phyloP scores from a whole-genome alignment of 2,797 vertebrate genomes.

The Falco concolor region DNA sequence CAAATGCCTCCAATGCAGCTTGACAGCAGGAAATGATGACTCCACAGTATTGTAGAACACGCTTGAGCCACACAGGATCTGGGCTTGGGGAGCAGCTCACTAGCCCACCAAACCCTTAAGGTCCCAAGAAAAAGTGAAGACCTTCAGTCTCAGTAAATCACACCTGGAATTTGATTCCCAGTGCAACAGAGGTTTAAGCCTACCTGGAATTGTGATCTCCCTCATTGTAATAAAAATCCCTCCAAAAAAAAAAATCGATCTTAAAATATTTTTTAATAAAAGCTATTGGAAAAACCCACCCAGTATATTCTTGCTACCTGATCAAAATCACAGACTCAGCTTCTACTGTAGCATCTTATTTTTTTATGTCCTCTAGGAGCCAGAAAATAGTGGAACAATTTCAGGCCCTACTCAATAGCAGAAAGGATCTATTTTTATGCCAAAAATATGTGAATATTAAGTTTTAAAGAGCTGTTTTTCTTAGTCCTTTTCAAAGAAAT shows the following conservation, averaged over 20 bases:
- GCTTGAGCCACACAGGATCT: background rate
- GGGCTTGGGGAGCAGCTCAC: background rate
- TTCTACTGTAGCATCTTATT: background rate
- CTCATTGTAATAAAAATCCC: background rate
- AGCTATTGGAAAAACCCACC: fast-evolving
- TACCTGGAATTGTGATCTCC: background rate
- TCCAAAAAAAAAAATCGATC: background rate
- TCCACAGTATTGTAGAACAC: background rate
- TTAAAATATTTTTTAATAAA: background rate
- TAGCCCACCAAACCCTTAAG: background rate
- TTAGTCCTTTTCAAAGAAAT: background rate
- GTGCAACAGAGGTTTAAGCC: background rate
- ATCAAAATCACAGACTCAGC: background rate
- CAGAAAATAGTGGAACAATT: background rate
- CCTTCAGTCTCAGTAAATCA: background rate
- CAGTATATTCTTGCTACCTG: background rate
- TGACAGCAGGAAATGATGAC: background rate
- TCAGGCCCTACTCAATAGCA: background rate
- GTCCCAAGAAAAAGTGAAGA: background rate
- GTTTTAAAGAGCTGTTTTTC: background rate
- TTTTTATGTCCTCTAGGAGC: background rate
- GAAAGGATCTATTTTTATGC: background rate
- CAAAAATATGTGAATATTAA: background rate
- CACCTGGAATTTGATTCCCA: background rate
- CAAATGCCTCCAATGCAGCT: background rate